A percentile compares a stretch with the other conserved stretches of the same genome.
phyloP scores from a whole-genome alignment of 2,888 invertebrate species.

The Oligia strigilis region DNA sequence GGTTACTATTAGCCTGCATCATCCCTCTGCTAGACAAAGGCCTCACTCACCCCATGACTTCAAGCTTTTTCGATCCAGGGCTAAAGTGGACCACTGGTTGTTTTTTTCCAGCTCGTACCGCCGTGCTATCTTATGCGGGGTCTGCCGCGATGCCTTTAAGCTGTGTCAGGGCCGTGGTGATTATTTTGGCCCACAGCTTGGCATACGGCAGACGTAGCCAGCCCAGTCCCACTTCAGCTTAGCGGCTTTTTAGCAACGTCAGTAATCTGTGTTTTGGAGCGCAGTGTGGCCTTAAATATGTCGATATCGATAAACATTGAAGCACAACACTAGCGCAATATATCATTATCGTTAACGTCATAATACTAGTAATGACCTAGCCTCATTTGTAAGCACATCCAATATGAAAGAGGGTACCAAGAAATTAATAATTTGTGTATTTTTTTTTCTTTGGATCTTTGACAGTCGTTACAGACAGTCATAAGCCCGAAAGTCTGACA shows the following conservation, averaged over 20 bases:
- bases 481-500: not conserved
- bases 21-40: not conserved
- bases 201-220: not conserved
- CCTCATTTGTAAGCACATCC: constrained; percentile 74
- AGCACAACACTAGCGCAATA: constrained; percentile 71
- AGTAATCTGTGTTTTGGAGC: not conserved
- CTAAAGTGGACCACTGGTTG: too few relatives aligned
- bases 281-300: not conserved
- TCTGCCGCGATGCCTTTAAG: not conserved
- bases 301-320: constrained; percentile 51
- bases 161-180: not conserved
- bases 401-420: constrained; percentile 64
- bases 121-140: not conserved
- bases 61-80: not conserved
- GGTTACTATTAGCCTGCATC: not conserved
- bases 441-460: not conserved
- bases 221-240: not conserved
- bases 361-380: constrained; percentile 82
- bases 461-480: not conserved
- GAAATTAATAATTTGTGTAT: constrained; percentile 4
- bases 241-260: not conserved
- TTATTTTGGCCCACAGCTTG: not conserved
- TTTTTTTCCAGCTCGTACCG: not conserved
- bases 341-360: constrained; percentile 76
- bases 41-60: not conserved